Percentiles rank a stretch among this genome's conserved stretches.
Conservation (phyloP, 2,888 invertebrate species). For the Conchocele bisecta region DNA sequence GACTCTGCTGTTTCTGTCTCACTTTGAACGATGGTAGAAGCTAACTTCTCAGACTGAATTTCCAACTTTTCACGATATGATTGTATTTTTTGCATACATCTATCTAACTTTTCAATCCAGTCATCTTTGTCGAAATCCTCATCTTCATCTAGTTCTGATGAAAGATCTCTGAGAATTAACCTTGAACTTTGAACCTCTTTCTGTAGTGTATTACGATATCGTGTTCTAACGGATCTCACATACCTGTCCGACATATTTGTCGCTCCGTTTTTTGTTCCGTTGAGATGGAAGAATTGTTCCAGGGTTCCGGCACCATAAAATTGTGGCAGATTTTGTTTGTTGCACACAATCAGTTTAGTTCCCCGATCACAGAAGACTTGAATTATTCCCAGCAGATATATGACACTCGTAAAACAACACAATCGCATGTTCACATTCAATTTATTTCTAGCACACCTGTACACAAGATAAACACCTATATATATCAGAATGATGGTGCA, state of each 20-base stretch:
- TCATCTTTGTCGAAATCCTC: not conserved
- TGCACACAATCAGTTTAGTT: too few species aligned
- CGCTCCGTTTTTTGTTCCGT: not conserved
- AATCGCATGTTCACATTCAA: too few species aligned
- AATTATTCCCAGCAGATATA: too few species aligned
- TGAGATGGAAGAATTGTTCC: not conserved
- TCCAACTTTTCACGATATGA: not conserved
- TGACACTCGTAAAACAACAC: too few species aligned
- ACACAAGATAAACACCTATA: too few species aligned
- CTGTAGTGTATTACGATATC: not conserved
- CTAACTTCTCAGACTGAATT: not conserved
- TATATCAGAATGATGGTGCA: too few species aligned
- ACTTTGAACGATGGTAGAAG: not conserved
- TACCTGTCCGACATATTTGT: not conserved
- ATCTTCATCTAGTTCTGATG: not conserved
- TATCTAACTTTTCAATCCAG: not conserved
- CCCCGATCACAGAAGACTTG: too few species aligned
- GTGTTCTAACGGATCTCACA: not conserved
- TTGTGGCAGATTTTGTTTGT: not conserved
- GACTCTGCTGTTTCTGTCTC: not conserved
- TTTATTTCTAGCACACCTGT: too few species aligned
- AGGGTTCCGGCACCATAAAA: constrained; percentile 1
- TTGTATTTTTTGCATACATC: not conserved
- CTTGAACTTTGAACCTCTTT: not conserved
- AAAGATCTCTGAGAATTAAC: not conserved